Base-by-base conservation (phyloP, 1,140 invertebrate species). In the Oedothorax gibbosus region DNA sequence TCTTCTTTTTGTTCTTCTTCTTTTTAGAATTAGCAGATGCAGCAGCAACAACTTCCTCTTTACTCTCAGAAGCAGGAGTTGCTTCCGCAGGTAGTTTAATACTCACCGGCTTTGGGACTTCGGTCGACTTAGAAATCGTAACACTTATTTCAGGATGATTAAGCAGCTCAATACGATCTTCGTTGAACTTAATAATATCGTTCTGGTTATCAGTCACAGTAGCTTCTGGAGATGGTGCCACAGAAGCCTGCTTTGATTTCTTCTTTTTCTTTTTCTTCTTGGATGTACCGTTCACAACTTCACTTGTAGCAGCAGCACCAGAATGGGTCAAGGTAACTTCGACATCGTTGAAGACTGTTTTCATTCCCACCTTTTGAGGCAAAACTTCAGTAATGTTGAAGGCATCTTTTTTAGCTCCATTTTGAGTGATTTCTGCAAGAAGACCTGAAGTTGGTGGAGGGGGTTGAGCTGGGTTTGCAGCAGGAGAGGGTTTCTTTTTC, bases 61-160 rank as follows among this genome's bases (percentile, higher is more conserved):
- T 66, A 53, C 68, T 12, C 20, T 66, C 49, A 12, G 15, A 2
- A 7, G 20, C 4, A 75, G n/a, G 8, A 68, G 9, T 56, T n/a
- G 35, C 18, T 49, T 66, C 15, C 18, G 53, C 21, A 65, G 14
- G 18, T 11, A 21, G 11, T 15, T 71, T 15, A 51, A 9, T n/a
- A 15, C 10, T 9, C 20, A 35, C 21, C 49, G 65, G 12, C 8
- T 20, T 21, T 56, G 18, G 10, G 20, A n/a, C 14, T 11, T 53
- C 60, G 49, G 18, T 7, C 12, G 7, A 14, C 20, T 82, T 64
- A 18, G 81, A 75, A 56, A 84, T 14, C 21, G 71, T 84, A 18
- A 84, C 81, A 76, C 81, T 84, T 9, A 84, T 84, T 84, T 84
- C 81, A 60, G 81, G 81, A 68, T 84, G 81, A 50, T 84, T 84